Conservation (phyloP, 2,113 vertebrate species). For the Erythrocebus patas region DNA sequence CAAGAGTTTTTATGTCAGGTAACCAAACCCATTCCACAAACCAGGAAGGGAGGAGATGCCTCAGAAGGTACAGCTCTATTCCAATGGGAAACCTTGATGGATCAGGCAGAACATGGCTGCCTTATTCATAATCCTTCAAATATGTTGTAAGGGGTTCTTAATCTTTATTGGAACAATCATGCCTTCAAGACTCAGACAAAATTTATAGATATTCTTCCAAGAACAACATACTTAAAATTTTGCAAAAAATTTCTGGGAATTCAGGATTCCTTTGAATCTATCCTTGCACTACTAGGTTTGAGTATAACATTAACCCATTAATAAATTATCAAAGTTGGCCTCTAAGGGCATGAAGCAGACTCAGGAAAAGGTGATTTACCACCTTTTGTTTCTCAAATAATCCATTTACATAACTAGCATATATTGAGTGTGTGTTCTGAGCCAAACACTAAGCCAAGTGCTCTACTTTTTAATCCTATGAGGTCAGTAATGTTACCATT, state of each 20-base stretch:
- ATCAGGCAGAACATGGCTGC: neutral
- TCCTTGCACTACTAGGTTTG: neutral
- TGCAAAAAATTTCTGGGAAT: neutral
- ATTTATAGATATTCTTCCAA: neutral
- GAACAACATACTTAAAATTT: neutral
- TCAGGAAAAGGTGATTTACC: neutral
- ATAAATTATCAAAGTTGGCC: slow-evolving; percentile 24
- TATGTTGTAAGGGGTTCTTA: neutral
- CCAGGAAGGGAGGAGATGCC: neutral
- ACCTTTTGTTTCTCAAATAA: neutral
- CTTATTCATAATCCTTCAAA: neutral
- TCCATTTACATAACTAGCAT: neutral
- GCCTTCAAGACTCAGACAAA: neutral
- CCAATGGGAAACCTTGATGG: neutral
- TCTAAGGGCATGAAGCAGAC: neutral
- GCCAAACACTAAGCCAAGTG: neutral
- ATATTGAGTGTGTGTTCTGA: neutral
- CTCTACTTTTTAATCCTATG: neutral
- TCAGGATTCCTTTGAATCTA: neutral
- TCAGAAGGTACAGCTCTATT: neutral
- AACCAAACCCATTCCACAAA: neutral
- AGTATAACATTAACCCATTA: neutral
- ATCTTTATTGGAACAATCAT: neutral
- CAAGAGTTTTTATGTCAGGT: neutral
- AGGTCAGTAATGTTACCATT: neutral